Conservation (phyloP, 2,888 invertebrate genomes). For the Hoplodrina blanda region DNA sequence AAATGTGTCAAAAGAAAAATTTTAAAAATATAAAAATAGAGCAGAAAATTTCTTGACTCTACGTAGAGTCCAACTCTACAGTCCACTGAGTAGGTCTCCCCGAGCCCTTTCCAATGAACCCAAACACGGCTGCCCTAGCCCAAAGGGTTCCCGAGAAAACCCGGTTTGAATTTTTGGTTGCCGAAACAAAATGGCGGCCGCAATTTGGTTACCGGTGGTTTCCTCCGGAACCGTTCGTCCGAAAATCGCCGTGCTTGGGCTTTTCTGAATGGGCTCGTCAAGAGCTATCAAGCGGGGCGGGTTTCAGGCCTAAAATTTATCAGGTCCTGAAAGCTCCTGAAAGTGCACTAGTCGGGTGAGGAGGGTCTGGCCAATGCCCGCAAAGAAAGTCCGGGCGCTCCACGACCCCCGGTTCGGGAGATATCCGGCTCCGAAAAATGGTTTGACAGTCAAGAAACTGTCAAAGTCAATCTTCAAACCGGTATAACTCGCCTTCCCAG, state of each 20-base stretch:
- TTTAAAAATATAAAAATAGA: too few relatives aligned
- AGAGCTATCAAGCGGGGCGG: background rate
- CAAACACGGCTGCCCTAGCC: background rate
- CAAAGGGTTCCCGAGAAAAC: background rate
- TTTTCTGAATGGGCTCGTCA: background rate
- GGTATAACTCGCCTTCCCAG: background rate
- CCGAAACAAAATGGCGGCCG: background rate
- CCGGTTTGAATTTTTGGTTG: background rate
- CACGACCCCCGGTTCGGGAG: background rate
- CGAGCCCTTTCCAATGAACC: background rate
- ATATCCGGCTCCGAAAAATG: background rate
- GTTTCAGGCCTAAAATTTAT: background rate
- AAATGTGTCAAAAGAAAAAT: too few relatives aligned
- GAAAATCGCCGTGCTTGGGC: background rate
- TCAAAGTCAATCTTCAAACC: background rate
- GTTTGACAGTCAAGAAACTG: background rate
- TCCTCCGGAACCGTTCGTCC: background rate
- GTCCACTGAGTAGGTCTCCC: background rate
- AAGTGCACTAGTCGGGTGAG: fast-evolving
- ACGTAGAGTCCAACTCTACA: background rate
- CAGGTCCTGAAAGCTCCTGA: background rate
- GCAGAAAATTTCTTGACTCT: background rate
- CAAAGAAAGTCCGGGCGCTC: background rate
- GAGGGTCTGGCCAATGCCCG: background rate
- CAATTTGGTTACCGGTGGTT: background rate